Base-by-base conservation (phyloP, 2,113 vertebrate species). In the Noturus placidus region DNA sequence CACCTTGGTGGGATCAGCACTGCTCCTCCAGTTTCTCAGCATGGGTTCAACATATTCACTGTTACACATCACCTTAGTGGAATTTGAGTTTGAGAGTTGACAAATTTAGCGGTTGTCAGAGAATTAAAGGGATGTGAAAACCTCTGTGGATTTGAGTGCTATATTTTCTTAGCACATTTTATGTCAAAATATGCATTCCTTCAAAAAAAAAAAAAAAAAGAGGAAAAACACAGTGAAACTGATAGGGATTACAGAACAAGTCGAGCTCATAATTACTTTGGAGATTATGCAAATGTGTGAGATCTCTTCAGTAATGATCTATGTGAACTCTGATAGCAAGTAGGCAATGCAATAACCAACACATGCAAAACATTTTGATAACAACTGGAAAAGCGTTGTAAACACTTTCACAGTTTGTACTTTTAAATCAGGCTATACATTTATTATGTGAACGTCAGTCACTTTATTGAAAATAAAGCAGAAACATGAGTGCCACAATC, bases 271-370 rank as follows among this genome's bases (percentile, higher is more conserved):
- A 95, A 95, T 95, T 94, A 93, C 90, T 91, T 93, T 87, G 88
- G 92, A 95, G 94, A 95, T 95, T 94, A 94, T 95, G 93, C 93
- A 94, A 92, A 95, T 94, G 90, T 82, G 63, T 72, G 33, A 90
- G 91, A 94, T 94, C 92, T 94, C 90, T 93, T 95, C 92, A 91
- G 87, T 93, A 94, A 95, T 93, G 92, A 93, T 89, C 86, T 74
- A 59, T 83, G 86, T 57, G 88, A 92, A 94, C 91, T 83, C 88
- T 70, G 90, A 90, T 91, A 86, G 92, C 93, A 93, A 94, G 91
- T 91, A 25, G 2, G n/a, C 52, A 57, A 93, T 67, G 82, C 81
- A 83, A 86, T 89, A 87, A 82, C 86, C 69, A 87, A 87, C 89
- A 87, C 83, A 84, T 87, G 86, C 67, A 83, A 87, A 87, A 87